phyloP scores from a whole-genome alignment of 2,888 invertebrate species.

The Acrocera orbiculus region DNA sequence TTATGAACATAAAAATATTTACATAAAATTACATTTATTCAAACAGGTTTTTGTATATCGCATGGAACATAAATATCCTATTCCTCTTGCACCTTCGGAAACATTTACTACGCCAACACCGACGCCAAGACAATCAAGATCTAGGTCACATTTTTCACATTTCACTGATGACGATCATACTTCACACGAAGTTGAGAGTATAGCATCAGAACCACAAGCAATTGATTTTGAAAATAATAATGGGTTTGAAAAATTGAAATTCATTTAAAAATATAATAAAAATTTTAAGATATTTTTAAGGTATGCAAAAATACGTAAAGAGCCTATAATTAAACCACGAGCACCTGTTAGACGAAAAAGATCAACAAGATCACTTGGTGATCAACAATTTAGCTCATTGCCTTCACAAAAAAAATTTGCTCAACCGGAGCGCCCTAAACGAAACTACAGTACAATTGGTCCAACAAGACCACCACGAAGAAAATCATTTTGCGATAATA shows the following conservation, averaged over 20 bases:
- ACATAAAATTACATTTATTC: no score
- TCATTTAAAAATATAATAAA: constrained; percentile 7
- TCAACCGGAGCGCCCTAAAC: constrained; percentile 38
- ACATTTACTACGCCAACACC: constrained; percentile 40
- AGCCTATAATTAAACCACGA: constrained; percentile 40
- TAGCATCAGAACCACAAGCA: constrained; percentile 33
- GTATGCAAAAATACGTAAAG: constrained; percentile 62
- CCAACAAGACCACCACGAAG: constrained; percentile 43
- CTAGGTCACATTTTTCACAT: constrained; percentile 35
- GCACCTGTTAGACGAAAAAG: constrained; percentile 41
- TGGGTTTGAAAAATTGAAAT: constrained; percentile 19
- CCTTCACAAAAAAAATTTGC: constrained; percentile 33
- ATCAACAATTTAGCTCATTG: constrained; percentile 52
- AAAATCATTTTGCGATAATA: constrained; percentile 33
- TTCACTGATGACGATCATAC: constrained; percentile 52
- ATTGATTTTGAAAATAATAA: constrained; percentile 28
- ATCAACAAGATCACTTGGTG: constrained; percentile 37
- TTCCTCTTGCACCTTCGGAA: constrained; percentile 37
- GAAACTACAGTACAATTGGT: constrained; percentile 44
- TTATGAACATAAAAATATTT: no score
- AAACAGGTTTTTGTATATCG: constrained; percentile 47
- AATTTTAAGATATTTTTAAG: constrained; percentile 31
- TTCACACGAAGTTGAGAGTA: constrained; percentile 51
- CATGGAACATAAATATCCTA: constrained; percentile 46
- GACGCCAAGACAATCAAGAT: constrained; percentile 35